Evolutionary conservation across 2,888 invertebrate genomes (phyloP), one percentile per base, ranked within the genome.

Genomic region (Synanthedon formicaeformis): DNA sequence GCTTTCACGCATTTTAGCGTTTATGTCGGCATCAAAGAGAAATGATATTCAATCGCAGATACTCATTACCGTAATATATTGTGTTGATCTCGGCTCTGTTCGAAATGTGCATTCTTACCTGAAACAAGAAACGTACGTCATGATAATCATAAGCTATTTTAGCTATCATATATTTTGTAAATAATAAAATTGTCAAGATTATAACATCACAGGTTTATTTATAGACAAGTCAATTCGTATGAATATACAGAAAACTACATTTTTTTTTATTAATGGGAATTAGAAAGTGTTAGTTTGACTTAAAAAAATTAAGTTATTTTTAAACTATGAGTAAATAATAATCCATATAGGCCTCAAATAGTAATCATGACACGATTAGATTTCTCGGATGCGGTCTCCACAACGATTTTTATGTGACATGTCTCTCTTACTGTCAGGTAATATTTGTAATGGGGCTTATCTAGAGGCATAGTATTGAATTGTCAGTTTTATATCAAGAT

Each of bases 391-490:
- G 52, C 13, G 58, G 62, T 65, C 61, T 63, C 66, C 66, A 69
- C 67, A 63, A 69, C 65, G 67, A 70, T 73, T 77, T 73, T 72
- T 71, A 75, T 75, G 69, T 66, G 64, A 57, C 56, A 56, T 65
- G 69, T 69, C 69, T 59, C 63, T 67, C 62, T 60, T 64, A 63
- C 62, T 65, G 73, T 73, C 72, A 70, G 63, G 64, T 67, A 66
- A 74, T 75, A 78, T 75, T 75, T 74, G 72, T 76, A 75, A 73
- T 71, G 65, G 69, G 59, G 60, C 67, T 73, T 75, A 77, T 77
- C 75, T 75, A 57, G 65, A 67, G 63, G 68, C 62, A 62, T 57
- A 45, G 73, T 75, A 82, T 81, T 76, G 78, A 82, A 79, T 79
- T 77, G 80, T 80, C 81, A 77, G 63, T 60, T 55, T 58, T 58